Evolutionary conservation across 2,113 vertebrate species (phyloP).

Genomic region (Semicossyphus pulcher): DNA sequence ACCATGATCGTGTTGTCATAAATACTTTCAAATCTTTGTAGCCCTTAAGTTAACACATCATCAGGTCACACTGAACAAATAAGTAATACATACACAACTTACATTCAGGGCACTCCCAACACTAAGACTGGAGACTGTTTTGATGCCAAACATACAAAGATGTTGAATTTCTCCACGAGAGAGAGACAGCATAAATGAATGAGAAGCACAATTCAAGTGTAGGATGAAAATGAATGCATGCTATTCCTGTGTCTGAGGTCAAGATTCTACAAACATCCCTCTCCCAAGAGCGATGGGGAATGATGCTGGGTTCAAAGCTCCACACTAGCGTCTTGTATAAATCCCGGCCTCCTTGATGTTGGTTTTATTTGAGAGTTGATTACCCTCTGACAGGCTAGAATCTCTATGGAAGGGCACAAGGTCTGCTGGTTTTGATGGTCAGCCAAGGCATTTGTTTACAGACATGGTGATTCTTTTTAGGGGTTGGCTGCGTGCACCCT

Average conservation of each 20-base stretch:
- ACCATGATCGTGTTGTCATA: not conserved
- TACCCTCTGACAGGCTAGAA: constrained; percentile 81
- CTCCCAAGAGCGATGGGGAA: constrained; percentile 72
- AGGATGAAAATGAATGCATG: constrained; percentile 74
- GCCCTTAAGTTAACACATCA: constrained; percentile 25
- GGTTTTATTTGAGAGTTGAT: constrained; percentile 83
- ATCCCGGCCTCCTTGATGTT: constrained; percentile 77
- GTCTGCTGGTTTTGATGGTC: constrained; percentile 80
- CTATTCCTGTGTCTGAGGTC: constrained; percentile 80
- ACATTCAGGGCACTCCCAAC: constrained; percentile 31
- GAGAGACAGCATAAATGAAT: constrained; percentile 74
- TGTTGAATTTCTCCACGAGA: constrained; percentile 58
- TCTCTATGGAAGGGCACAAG: constrained; percentile 76
- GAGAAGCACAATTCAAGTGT: constrained; percentile 71
- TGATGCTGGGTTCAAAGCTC: constrained; percentile 78
- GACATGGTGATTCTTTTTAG: constrained; percentile 69
- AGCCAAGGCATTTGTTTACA: constrained; percentile 81
- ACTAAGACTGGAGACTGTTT: constrained; percentile 43
- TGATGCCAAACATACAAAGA: constrained; percentile 61
- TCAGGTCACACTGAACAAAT: constrained; percentile 40
- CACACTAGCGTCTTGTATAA: constrained; percentile 66
- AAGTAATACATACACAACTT: constrained; percentile 23
- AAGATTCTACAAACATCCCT: constrained; percentile 71
- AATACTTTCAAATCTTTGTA: not conserved
- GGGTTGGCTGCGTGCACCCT: constrained; percentile 65